Percentiles rank a stretch among this genome's conserved stretches.
Conservation (phyloP, 2,113 vertebrate genomes). For the Steatornis caripensis region DNA sequence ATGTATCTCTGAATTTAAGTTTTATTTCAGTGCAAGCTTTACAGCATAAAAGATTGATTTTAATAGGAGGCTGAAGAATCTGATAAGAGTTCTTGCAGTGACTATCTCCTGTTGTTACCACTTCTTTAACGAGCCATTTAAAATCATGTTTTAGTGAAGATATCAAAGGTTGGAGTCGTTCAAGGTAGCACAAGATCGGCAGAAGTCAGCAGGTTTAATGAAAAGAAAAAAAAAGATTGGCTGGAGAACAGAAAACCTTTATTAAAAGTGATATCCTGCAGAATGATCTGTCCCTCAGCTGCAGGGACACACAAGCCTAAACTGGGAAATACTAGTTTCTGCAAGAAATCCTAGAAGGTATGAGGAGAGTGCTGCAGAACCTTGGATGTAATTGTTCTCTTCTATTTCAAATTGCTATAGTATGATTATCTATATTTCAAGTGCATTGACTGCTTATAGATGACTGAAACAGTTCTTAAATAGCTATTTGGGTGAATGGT, state of each 20-base stretch:
- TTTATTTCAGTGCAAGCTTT: slow-evolving; percentile 15
- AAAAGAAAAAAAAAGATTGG: background rate
- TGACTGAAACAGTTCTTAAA: background rate
- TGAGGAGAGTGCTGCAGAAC: background rate
- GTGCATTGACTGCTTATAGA: background rate
- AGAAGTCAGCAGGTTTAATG: background rate
- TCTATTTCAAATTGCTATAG: background rate
- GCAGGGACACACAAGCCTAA: background rate
- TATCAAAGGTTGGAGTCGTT: background rate
- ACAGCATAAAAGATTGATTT: background rate
- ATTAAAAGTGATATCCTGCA: background rate
- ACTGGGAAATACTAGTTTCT: background rate
- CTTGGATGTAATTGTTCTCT: background rate
- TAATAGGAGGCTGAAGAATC: background rate
- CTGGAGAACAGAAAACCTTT: background rate
- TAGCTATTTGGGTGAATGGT: background rate
- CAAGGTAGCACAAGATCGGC: background rate
- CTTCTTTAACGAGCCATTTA: background rate
- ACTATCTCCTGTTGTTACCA: background rate
- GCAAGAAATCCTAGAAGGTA: background rate
- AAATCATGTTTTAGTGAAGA: background rate
- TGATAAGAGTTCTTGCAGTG: background rate
- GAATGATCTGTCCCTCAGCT: background rate
- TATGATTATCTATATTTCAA: background rate
- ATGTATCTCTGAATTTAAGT: background rate